Conservation (phyloP, 1,140 invertebrate species). For the Danaus melanippus region DNA sequence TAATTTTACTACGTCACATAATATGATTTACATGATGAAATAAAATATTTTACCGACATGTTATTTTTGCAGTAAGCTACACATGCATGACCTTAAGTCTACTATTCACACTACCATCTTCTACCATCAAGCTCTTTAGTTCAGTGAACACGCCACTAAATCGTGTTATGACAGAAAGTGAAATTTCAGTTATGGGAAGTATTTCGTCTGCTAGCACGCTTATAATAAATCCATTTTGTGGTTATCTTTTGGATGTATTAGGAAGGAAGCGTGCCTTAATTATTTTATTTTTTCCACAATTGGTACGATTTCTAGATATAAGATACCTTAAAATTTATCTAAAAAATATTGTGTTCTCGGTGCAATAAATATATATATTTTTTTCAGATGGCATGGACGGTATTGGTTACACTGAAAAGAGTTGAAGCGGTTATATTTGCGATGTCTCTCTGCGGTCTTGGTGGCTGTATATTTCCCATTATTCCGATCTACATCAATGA, state of each 20-base stretch:
- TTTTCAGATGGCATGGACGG: slow-evolving; percentile 32
- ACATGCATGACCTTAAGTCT: no score
- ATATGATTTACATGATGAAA: no score
- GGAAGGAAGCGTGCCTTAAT: slow-evolving; percentile 42
- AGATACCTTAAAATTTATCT: no score
- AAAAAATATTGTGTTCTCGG: no score
- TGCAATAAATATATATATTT: slow-evolving; percentile 6
- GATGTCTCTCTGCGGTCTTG: slow-evolving; percentile 36
- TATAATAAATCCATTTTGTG: slow-evolving; percentile 31
- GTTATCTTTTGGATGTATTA: slow-evolving; percentile 35
- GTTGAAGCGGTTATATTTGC: slow-evolving; percentile 36
- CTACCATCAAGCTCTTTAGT: slow-evolving; percentile 34
- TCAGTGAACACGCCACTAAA: slow-evolving; percentile 41
- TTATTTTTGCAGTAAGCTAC: no score
- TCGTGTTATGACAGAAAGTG: slow-evolving; percentile 40
- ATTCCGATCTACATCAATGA: slow-evolving; percentile 41
- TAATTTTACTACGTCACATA: no score
- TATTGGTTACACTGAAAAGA: slow-evolving; percentile 21
- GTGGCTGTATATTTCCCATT: slow-evolving; percentile 29
- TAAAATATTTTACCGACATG: no score
- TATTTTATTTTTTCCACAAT: slow-evolving; percentile 23
- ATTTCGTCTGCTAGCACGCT: slow-evolving; percentile 38
- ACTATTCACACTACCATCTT: slow-evolving; percentile 27
- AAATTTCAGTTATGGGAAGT: slow-evolving; percentile 41
- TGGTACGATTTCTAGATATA: slow-evolving; percentile 17